phyloP scores from a whole-genome alignment of 2,797 vertebrate species.

The Telmatherina bonti region DNA sequence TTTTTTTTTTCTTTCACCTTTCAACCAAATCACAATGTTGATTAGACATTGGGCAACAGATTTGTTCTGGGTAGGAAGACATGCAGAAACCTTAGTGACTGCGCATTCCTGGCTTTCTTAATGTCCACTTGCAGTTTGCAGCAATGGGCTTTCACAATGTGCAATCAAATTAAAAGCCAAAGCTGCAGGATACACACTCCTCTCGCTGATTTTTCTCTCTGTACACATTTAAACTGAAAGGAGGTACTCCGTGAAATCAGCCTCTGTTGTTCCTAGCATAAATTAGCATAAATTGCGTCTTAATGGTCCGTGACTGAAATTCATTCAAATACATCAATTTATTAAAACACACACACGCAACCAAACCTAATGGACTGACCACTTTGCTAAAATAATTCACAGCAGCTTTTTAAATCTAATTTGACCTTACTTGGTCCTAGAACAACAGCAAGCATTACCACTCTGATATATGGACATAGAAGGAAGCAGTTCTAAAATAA shows the following conservation, averaged over 20 bases:
- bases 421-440: conserved; percentile 32
- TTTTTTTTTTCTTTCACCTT: no score
- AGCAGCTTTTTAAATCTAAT: conserved; percentile 37
- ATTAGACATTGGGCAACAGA: no score
- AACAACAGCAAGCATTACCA: conserved; percentile 31
- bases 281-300: conserved; percentile 36
- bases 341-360: conserved; percentile 23
- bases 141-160: conserved; percentile 1
- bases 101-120: background rate
- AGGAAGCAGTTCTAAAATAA: conserved; percentile 21
- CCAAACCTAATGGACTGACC: conserved; percentile 23
- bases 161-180: conserved; percentile 11
- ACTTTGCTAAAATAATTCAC: conserved; percentile 26
- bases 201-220: conserved; percentile 1
- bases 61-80: background rate
- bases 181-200: background rate
- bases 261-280: conserved; percentile 24
- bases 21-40: no score
- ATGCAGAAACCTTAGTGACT: background rate
- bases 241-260: conserved; percentile 23
- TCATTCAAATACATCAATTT: conserved; percentile 20
- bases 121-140: conserved; percentile 19
- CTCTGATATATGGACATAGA: conserved; percentile 29
- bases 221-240: conserved; percentile 20
- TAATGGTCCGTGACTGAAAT: conserved; percentile 12